Evolutionary conservation across 2,888 invertebrate genomes (phyloP).

Genomic region (Agrotis ipsilon): DNA sequence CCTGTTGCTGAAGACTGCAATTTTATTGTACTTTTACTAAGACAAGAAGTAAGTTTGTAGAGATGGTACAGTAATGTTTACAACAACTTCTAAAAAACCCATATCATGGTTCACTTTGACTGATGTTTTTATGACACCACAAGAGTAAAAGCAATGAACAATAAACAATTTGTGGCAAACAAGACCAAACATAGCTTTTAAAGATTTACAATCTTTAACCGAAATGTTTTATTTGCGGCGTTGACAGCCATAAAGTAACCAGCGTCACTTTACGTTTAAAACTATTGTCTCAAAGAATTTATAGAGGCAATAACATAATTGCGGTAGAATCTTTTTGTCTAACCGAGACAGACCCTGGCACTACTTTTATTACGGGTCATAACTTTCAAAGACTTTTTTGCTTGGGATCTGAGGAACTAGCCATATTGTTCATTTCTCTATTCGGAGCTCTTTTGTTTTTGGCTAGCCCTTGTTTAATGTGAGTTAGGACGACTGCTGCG

Average conservation of each 20-base stretch:
- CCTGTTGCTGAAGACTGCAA: slow-evolving; percentile 11
- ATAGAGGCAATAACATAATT: slow-evolving; percentile 84
- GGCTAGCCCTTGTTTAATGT: slow-evolving; percentile 65
- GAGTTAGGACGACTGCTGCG: slow-evolving; percentile 32
- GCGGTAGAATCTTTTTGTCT: slow-evolving; percentile 83
- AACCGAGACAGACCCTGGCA: slow-evolving; percentile 68
- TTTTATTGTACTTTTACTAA: neutral
- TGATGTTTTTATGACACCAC: slow-evolving; percentile 34
- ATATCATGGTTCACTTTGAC: neutral
- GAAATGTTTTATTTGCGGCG: slow-evolving; percentile 80
- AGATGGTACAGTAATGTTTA: neutral
- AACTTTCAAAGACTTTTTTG: slow-evolving; percentile 78
- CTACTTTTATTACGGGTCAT: slow-evolving; percentile 80
- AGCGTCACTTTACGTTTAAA: slow-evolving; percentile 71
- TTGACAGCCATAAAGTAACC: slow-evolving; percentile 81
- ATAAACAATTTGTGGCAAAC: slow-evolving; percentile 62
- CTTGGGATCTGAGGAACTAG: slow-evolving; percentile 73
- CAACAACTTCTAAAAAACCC: neutral
- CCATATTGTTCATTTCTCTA: slow-evolving; percentile 77
- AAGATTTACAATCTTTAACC: slow-evolving; percentile 74
- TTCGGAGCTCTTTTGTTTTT: slow-evolving; percentile 73
- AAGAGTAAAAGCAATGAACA: slow-evolving; percentile 36
- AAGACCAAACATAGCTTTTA: slow-evolving; percentile 67
- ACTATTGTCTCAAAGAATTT: slow-evolving; percentile 81
- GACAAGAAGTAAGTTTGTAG: neutral